phyloP scores from a whole-genome alignment of 2,113 vertebrate genomes.

The Cisticola juncidis region DNA sequence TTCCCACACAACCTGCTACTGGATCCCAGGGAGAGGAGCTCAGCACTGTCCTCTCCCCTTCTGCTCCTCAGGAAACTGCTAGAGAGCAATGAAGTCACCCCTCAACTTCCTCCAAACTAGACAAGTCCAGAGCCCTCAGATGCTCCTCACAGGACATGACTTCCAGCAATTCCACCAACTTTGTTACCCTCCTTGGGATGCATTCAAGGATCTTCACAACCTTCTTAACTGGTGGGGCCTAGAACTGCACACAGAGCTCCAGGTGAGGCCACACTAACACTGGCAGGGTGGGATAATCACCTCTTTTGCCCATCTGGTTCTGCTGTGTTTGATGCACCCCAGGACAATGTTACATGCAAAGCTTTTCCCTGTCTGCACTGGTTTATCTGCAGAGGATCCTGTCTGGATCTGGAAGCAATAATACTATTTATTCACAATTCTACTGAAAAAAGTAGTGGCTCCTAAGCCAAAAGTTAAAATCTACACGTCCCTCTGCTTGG shows the following conservation, averaged over 20 bases:
- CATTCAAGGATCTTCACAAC: neutral
- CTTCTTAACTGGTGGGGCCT: neutral
- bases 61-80: neutral
- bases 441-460: neutral
- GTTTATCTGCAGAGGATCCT: neutral
- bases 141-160: rapidly evolving
- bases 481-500: neutral
- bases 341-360: neutral
- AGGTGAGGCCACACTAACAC: neutral
- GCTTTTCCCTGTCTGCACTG: neutral
- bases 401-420: neutral
- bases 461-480: neutral
- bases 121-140: neutral
- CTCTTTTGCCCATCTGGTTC: neutral
- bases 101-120: neutral
- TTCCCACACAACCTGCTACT: neutral
- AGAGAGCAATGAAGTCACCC: neutral
- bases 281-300: neutral
- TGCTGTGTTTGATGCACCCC: neutral
- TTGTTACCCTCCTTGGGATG: neutral
- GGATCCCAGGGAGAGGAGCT: neutral
- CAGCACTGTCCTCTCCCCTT: neutral
- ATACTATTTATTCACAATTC: neutral
- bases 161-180: neutral
- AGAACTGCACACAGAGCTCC: neutral